phyloP scores from a whole-genome alignment of 2,888 invertebrate genomes.

The Sesia bembeciformis region DNA sequence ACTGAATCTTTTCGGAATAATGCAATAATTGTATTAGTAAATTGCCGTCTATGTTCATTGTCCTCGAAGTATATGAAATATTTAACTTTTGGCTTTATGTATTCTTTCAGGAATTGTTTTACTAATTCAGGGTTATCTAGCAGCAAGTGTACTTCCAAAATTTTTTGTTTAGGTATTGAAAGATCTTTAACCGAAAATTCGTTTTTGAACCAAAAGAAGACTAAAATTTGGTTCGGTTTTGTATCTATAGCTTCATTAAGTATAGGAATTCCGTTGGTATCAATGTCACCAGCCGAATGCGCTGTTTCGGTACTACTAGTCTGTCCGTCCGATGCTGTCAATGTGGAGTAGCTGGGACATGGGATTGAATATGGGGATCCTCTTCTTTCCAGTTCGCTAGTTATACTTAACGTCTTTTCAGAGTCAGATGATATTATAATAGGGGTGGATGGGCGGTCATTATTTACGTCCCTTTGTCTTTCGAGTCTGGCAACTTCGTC shows the following conservation, averaged over 20 bases:
- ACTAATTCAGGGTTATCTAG: constrained; percentile 10
- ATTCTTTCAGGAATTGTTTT: constrained; percentile 18
- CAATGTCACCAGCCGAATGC: neutral
- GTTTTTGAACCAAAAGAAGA: constrained; percentile 13
- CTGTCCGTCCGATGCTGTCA: neutral
- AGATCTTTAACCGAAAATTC: constrained; percentile 13
- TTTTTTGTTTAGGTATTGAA: constrained; percentile 14
- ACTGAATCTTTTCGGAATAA: constrained; percentile 6
- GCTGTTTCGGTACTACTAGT: neutral
- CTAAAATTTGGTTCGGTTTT: constrained; percentile 22
- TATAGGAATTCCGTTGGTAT: constrained; percentile 15
- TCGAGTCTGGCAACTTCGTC: too few relatives aligned
- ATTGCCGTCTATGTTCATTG: constrained; percentile 1
- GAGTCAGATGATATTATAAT: too few relatives aligned
- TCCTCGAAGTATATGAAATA: constrained; percentile 13
- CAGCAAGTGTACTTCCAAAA: constrained; percentile 17
- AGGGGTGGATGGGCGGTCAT: too few relatives aligned
- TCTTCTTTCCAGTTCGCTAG: too few relatives aligned
- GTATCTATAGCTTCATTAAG: constrained; percentile 20
- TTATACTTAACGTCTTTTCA: too few relatives aligned
- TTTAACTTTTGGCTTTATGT: constrained; percentile 13
- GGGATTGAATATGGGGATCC: neutral
- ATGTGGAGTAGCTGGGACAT: neutral
- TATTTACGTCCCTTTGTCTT: too few relatives aligned
- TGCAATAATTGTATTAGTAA: constrained; percentile 1